phyloP scores from a whole-genome alignment of 2,888 invertebrate species.

The Phaedon cochleariae region DNA sequence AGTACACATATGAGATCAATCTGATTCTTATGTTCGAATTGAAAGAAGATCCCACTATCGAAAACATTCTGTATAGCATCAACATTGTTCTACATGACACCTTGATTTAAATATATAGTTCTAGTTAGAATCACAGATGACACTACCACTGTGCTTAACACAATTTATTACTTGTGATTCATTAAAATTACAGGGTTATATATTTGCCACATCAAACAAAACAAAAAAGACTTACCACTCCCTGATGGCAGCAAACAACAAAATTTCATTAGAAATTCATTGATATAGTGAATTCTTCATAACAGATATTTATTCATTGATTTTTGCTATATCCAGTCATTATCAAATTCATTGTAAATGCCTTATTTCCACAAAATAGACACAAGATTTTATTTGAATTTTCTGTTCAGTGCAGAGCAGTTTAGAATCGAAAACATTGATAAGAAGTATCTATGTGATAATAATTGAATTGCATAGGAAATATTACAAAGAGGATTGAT shows the following conservation, averaged over 20 bases:
- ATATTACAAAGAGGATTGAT: too few relatives aligned
- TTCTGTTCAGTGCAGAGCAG: too few relatives aligned
- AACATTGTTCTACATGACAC: too few relatives aligned
- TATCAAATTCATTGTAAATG: neutral
- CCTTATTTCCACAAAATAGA: neutral
- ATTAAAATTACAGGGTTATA: neutral
- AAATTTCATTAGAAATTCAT: neutral
- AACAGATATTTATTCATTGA: neutral
- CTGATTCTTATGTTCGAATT: too few relatives aligned
- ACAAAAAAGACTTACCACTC: constrained; percentile 58
- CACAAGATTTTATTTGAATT: too few relatives aligned
- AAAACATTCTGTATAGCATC: too few relatives aligned
- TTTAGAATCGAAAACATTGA: too few relatives aligned
- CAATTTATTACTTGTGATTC: neutral
- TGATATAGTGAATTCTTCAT: neutral
- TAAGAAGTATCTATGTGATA: too few relatives aligned
- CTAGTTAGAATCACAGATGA: neutral
- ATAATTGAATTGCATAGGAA: too few relatives aligned
- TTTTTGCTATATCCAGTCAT: neutral
- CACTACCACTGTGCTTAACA: neutral
- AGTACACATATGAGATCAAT: too few relatives aligned
- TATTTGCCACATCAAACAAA: constrained; percentile 30
- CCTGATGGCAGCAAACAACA: constrained; percentile 50
- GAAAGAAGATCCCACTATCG: too few relatives aligned
- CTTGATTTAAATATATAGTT: too few relatives aligned